Evolutionary conservation across 1,140 invertebrate species (phyloP).

Genomic region (Magallana gigas): DNA sequence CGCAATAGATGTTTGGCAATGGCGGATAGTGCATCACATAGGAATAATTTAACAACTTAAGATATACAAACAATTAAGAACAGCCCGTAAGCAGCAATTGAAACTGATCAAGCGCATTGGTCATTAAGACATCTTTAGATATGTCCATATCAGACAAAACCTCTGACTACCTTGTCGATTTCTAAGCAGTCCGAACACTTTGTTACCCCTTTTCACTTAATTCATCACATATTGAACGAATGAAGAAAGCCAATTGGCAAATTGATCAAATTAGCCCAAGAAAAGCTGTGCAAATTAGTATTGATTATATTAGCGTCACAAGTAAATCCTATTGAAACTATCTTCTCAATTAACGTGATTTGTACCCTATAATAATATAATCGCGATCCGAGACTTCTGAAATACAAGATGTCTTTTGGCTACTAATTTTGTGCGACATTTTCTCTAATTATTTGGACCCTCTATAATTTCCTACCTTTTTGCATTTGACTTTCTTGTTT

Average conservation of each 20-base stretch:
- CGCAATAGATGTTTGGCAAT: too few relatives aligned
- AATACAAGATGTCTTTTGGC: not conserved
- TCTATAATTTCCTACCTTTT: constrained; percentile 84
- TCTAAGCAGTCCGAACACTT: not conserved
- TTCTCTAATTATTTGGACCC: constrained; percentile 1
- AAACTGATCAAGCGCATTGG: not conserved
- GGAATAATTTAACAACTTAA: too few relatives aligned
- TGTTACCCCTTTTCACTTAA: not conserved
- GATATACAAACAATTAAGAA: too few relatives aligned
- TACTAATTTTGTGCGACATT: constrained; percentile 1
- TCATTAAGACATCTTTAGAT: not conserved
- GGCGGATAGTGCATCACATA: too few relatives aligned
- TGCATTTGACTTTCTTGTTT: constrained; percentile 98
- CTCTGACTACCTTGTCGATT: not conserved
- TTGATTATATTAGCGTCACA: constrained; percentile 40
- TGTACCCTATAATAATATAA: constrained; percentile 42
- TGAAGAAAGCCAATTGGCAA: constrained; percentile 42
- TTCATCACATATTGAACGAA: constrained; percentile 40
- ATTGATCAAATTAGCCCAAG: constrained; percentile 44
- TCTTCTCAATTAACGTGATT: constrained; percentile 40
- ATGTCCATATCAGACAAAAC: not conserved
- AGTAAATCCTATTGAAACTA: constrained; percentile 36
- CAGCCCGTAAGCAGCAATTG: not conserved
- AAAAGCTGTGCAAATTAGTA: constrained; percentile 44
- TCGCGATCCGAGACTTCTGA: not conserved